phyloP scores from a whole-genome alignment of 2,113 vertebrate genomes.

The Gopherus flavomarginatus region DNA sequence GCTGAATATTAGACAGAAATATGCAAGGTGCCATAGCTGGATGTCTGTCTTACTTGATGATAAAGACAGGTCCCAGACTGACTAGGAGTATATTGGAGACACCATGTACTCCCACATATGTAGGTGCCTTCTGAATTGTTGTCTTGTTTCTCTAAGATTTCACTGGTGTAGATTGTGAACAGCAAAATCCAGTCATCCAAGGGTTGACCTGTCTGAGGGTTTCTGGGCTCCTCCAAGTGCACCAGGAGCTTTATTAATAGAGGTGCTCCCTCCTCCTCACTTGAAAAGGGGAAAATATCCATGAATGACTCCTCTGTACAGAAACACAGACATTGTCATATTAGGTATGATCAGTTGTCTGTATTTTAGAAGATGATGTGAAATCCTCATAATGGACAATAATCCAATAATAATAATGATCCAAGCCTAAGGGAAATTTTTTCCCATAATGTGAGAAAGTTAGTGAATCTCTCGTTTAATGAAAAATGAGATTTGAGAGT shows the following conservation, averaged over 20 bases:
- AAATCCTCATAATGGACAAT: not conserved
- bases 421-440: not conserved
- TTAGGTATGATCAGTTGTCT: not conserved
- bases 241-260: not conserved
- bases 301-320: not conserved
- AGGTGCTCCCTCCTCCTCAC: not conserved
- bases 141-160: not conserved
- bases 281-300: not conserved
- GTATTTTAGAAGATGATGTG: not conserved
- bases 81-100: not conserved
- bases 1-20: not conserved
- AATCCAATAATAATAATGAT: not conserved
- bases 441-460: not conserved
- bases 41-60: not conserved
- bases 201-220: not conserved
- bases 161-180: not conserved
- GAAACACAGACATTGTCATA: not conserved
- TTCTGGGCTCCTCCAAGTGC: not conserved
- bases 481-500: not conserved
- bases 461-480: not conserved
- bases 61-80: not conserved
- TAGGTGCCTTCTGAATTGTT: not conserved
- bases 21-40: not conserved
- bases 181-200: not conserved
- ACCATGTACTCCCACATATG: not conserved